Evolutionary conservation across 2,113 vertebrate species (phyloP), one percentile per base, ranked within the genome.

Genomic region (Cynopterus brachyotis): DNA sequence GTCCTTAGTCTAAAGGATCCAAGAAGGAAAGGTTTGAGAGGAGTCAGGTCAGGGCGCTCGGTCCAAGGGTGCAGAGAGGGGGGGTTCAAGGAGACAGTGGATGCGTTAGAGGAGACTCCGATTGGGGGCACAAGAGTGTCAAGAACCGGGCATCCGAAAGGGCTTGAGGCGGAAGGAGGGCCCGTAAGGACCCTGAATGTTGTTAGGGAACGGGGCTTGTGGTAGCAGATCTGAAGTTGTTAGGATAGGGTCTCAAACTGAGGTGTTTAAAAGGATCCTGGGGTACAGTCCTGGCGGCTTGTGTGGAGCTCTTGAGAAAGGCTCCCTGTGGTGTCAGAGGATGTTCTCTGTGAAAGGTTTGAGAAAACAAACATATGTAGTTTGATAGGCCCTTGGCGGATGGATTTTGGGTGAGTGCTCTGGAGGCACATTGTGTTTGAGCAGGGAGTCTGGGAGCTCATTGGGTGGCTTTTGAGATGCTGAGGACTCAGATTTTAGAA

Each of bases 401-500:
- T 85, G 64, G 35, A 73, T n/a, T 67, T 80, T 80, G 75, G 57
- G 70, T 67, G 64, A 47, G 6, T 69, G 9, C 76, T 76, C 40
- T 89, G 76, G 45, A 20, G 57, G 6, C 12, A 70, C 45, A 9
- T 1, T 67, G 79, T 76, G 64, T 62, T 47, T 0, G 3, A 60
- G 19, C 73, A 83, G n/a, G 53, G 28, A 69, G 6, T 9, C 35
- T 67, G 7, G 88, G 9, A 2, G 28, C 40, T 78, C 53, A 19
- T 0, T 45, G 40, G 57, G 70, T 73, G 75, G 40, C 37, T 79
- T 81, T 73, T 69, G 90, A 60, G 84, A 81, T 76, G 45, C 60
- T 26, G 66, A 93, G 45, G 35, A 50, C 59, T 40, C 88, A 12
- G 70, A 42, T 93, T 95, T 95, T 87, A 60, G 95, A 95, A 78